A percentile compares a stretch with the other conserved stretches of the same genome.
Conservation (phyloP, 2,888 invertebrate species). For the Athalia rosae region DNA sequence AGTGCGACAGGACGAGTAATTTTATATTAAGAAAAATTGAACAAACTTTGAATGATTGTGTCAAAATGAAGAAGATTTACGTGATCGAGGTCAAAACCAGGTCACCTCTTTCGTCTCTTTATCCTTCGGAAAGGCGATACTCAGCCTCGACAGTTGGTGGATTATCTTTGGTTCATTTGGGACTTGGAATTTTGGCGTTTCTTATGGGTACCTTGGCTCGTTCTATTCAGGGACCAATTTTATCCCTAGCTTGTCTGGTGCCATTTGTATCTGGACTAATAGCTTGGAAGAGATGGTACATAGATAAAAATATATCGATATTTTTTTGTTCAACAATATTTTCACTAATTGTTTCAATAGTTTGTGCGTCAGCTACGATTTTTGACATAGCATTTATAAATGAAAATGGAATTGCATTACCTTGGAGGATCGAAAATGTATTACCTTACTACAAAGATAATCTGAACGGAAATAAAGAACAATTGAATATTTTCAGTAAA, state of each 20-base stretch:
- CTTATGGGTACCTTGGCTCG: constrained; percentile 76
- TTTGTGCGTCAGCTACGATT: constrained; percentile 73
- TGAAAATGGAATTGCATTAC: constrained; percentile 32
- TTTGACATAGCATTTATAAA: constrained; percentile 72
- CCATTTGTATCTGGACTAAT: constrained; percentile 75
- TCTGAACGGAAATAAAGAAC: neutral
- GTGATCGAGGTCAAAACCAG: constrained; percentile 81
- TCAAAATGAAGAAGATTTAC: constrained; percentile 80
- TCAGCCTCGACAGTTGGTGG: constrained; percentile 82
- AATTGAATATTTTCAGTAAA: neutral
- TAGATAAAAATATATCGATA: constrained; percentile 80
- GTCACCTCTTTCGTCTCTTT: constrained; percentile 77
- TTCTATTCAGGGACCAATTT: constrained; percentile 60
- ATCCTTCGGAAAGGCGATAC: constrained; percentile 81
- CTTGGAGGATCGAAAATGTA: constrained; percentile 53
- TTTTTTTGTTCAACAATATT: constrained; percentile 77
- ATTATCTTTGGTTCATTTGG: constrained; percentile 79
- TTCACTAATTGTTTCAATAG: constrained; percentile 75
- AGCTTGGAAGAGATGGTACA: constrained; percentile 81
- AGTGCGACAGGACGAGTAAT: no score
- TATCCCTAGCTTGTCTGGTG: constrained; percentile 60
- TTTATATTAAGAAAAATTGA: no score
- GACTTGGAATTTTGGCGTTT: constrained; percentile 77
- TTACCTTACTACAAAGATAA: constrained; percentile 1
- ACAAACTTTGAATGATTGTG: no score